Conservation (phyloP, 2,888 invertebrate species). For the Saturnia pavonia region DNA sequence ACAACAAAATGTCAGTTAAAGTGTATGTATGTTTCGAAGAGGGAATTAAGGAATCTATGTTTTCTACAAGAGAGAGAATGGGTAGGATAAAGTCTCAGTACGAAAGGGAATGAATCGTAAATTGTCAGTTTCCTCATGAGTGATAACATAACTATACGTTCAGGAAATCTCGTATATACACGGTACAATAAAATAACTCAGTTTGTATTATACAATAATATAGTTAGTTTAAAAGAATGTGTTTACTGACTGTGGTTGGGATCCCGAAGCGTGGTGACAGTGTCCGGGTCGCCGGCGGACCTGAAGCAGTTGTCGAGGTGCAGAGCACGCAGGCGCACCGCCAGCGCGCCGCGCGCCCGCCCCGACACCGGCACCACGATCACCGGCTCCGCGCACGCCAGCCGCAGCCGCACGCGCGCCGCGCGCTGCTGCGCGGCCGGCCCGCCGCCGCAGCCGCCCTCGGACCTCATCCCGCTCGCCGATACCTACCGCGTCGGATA, state of each 20-base stretch:
- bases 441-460: slow-evolving; percentile 43
- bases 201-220: no score
- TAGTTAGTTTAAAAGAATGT: neutral
- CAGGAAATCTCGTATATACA: no score
- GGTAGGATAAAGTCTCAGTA: no score
- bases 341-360: slow-evolving; percentile 87
- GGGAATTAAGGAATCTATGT: no score
- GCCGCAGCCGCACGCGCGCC: slow-evolving; percentile 84
- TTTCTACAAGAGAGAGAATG: no score
- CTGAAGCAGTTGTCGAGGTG: slow-evolving; percentile 89
- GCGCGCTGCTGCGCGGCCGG: slow-evolving; percentile 56
- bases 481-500: slow-evolving; percentile 31
- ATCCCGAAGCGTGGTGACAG: slow-evolving; percentile 73
- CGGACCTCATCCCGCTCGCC: slow-evolving; percentile 26
- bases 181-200: no score
- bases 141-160: no score
- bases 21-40: no score
- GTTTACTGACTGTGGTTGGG: slow-evolving; percentile 50
- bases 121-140: no score
- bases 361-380: slow-evolving; percentile 94
- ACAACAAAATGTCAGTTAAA: no score
- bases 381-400: slow-evolving; percentile 84
- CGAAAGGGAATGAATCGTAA: no score
- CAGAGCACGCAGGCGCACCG: slow-evolving; percentile 90
- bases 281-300: slow-evolving; percentile 79